These are phyloP conservation scores for Telenomus remus DNA, from an alignment of 1,140 invertebrate genomes.

Conservation along the genomic window DNA sequence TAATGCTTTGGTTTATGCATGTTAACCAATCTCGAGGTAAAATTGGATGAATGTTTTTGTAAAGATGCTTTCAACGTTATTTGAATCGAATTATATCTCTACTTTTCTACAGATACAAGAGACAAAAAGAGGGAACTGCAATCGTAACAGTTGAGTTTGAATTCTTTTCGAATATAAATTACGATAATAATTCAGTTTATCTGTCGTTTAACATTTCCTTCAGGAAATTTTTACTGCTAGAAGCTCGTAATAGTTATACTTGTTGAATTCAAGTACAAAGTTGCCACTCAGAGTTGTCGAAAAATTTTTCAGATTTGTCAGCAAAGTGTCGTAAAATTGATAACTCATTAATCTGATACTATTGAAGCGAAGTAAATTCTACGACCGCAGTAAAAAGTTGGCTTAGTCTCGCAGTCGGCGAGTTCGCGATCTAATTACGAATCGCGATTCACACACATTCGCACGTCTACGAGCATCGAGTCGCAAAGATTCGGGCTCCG, in stretches of 20 bases:
- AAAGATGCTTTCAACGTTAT: too few species aligned
- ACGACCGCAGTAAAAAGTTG: slow-evolving; percentile 34
- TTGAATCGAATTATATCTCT: too few species aligned
- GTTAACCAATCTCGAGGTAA: slow-evolving; percentile 11
- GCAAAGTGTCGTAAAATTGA: slow-evolving; percentile 23
- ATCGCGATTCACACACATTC: slow-evolving; percentile 36
- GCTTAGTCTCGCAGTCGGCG: slow-evolving; percentile 13
- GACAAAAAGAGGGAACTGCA: too few species aligned
- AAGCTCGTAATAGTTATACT: background rate
- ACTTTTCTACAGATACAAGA: too few species aligned
- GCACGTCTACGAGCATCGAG: slow-evolving; percentile 9
- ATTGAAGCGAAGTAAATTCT: slow-evolving; percentile 28
- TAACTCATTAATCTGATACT: slow-evolving; percentile 22
- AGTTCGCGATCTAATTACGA: slow-evolving; percentile 30
- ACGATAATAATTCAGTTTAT: too few species aligned
- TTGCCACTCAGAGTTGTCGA: slow-evolving; percentile 23
- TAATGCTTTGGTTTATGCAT: slow-evolving; percentile 39
- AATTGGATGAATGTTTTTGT: too few species aligned
- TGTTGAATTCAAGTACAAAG: slow-evolving; percentile 31
- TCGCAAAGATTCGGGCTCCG: slow-evolving; percentile 4
- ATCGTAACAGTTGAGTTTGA: too few species aligned
- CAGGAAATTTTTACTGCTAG: background rate
- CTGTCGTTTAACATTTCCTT: too few species aligned
- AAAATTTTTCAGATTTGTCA: slow-evolving; percentile 27
- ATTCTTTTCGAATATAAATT: too few species aligned